Percentiles rank a stretch among this genome's conserved stretches.
phyloP scores from a whole-genome alignment of 2,113 vertebrate species.

The Pontoporia blainvillei region DNA sequence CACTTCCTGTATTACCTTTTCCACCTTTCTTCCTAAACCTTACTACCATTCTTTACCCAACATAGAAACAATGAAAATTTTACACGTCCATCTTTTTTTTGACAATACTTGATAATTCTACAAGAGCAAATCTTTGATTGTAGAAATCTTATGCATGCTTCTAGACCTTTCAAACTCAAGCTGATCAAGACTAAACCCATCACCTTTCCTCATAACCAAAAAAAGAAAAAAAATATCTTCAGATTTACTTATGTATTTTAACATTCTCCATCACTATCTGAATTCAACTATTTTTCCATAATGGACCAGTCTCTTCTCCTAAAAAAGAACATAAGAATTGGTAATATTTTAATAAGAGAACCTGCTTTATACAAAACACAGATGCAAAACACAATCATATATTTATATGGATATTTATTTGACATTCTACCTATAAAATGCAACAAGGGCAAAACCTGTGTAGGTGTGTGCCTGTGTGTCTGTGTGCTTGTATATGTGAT shows the following conservation, averaged over 20 bases:
- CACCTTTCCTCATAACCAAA: background rate
- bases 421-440: background rate
- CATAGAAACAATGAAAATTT: background rate
- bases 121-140: background rate
- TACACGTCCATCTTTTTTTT: background rate
- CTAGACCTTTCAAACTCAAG: background rate
- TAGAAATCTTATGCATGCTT: background rate
- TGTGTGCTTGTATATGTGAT: background rate
- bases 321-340: background rate
- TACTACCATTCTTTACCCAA: background rate
- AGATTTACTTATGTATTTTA: background rate
- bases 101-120: background rate
- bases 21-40: background rate
- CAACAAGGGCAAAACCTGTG: background rate
- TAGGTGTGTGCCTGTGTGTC: background rate
- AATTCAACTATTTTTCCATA: background rate
- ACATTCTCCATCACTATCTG: background rate
- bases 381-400: background rate
- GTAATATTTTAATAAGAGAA: background rate
- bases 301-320: background rate
- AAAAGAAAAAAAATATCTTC: background rate
- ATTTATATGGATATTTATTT: background rate
- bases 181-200: background rate
- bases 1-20: background rate
- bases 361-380: background rate